Base-by-base conservation (phyloP, 2,888 invertebrate species). In the Rhamphomyia laevipes region DNA sequence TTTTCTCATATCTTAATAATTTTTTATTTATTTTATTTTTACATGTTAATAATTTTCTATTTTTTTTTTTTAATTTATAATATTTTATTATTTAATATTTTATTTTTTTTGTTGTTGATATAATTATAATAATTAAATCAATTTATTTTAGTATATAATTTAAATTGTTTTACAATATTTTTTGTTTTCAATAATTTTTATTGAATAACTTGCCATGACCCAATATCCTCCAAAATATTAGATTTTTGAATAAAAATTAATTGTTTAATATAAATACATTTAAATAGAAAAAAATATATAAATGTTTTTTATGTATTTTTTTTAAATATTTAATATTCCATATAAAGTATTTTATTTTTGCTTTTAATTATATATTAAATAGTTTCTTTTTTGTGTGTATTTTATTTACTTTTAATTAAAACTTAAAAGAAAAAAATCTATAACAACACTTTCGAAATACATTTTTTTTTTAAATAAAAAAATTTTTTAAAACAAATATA, bases 341-440 rank as follows among this genome's bases (percentile, higher is more conserved):
- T 21, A 5, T 21, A 21, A 21, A 21, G 31, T 49, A 35, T 17
- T 30, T 33, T 42, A 13, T 48, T 30, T 4, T 38, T 44, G 44
- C 27, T 35, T 16, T 27, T 21, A 18, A 38, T 23, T 38, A 35
- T 45, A n/a, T 37, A 16, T 38, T 33, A 35, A 35, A 35, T 35
- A 35, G 13, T 3, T 35, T 5, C 13, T n/a, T n/a, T 23, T n/a
- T 41, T 41, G 17, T 41, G 41, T 42, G 18, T 38, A 30, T 23
- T n/a, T 41, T 37, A 33, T 30, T 47, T 47, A 47, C 41, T 42
- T 47, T 47, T 43, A 47, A 47, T 43, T 46, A 49, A 46, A 46
- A 45, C 37, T 49, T 46, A 49, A 46, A 45, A 42, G 49, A 43
- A 45, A 42, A 45, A 49, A 49, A 38, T 18, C 38, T 43, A 43